These are phyloP conservation scores for Eucidaris tribuloides DNA, from an alignment of 35 echinoderm and acorn worm genomes.

Conservation along the genomic window DNA sequence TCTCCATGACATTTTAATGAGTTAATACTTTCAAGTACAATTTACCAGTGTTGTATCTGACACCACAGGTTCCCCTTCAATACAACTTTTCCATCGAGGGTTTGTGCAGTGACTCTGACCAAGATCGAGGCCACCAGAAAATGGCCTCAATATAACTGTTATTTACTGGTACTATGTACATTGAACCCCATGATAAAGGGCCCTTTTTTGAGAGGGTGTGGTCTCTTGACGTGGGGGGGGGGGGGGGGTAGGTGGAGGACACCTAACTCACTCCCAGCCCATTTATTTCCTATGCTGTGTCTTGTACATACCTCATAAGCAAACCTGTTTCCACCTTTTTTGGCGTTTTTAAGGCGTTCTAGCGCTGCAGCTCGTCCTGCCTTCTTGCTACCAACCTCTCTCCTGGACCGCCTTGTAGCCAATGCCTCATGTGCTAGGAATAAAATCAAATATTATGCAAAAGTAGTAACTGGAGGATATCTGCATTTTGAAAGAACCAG, in stretches of 20 bases:
- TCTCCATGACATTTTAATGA: no score
- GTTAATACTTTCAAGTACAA: no score
- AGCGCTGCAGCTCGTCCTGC: constrained; percentile 73
- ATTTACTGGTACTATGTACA: background rate
- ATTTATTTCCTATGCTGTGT: background rate
- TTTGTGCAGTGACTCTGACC: no score
- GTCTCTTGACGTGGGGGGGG: background rate
- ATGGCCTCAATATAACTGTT: background rate
- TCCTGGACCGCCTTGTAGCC: constrained; percentile 48
- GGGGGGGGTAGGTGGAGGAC: background rate
- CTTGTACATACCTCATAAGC: constrained; percentile 51
- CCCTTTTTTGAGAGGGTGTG: background rate
- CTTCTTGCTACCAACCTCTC: constrained; percentile 65
- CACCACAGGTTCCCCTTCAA: no score
- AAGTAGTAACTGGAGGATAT: no score
- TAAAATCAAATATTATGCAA: no score
- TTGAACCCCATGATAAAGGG: background rate
- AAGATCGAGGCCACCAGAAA: no score
- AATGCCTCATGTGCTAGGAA: no score
- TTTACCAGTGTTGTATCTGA: no score
- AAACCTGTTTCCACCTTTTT: constrained; percentile 59
- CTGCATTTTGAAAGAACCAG: no score
- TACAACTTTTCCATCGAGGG: no score
- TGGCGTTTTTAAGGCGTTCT: constrained; percentile 77
- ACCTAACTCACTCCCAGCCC: background rate